Percentiles rank a stretch among this genome's conserved stretches.
These are phyloP conservation scores for Dolichotis patagonum DNA, from an alignment of 2,113 vertebrate species.

Conservation along the genomic window DNA sequence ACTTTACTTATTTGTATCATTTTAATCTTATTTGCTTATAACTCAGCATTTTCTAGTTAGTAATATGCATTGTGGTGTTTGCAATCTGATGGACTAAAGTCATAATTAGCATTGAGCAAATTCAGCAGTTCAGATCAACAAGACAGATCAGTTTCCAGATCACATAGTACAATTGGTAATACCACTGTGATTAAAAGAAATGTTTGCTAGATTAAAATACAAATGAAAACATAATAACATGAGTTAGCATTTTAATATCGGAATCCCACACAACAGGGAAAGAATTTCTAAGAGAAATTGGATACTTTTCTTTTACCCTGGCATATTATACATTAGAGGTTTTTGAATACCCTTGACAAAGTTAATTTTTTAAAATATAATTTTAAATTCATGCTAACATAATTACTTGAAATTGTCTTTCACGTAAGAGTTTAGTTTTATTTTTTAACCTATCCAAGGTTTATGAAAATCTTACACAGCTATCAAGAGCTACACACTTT, in stretches of 20 bases:
- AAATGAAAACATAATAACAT: constrained; percentile 51
- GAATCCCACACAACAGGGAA: neutral
- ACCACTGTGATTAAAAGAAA: constrained; percentile 43
- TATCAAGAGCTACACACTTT: constrained; percentile 68
- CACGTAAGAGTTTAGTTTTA: constrained; percentile 74
- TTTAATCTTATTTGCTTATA: constrained; percentile 12
- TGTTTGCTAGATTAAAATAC: constrained; percentile 25
- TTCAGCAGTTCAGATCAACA: constrained; percentile 39
- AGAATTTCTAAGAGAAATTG: constrained; percentile 62
- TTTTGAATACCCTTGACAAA: constrained; percentile 77
- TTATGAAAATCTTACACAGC: constrained; percentile 71
- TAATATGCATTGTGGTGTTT: neutral
- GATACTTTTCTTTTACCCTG: constrained; percentile 53
- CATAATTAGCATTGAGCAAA: constrained; percentile 52
- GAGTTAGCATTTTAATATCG: constrained; percentile 48
- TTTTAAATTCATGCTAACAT: constrained; percentile 78
- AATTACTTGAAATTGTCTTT: constrained; percentile 80
- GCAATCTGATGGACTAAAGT: constrained; percentile 12
- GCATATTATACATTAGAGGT: constrained; percentile 54
- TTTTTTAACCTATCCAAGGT: constrained; percentile 82
- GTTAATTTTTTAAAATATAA: constrained; percentile 76
- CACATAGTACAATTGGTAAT: neutral
- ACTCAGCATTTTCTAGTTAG: neutral
- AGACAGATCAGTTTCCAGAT: neutral
- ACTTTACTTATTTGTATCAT: neutral